phyloP scores from a whole-genome alignment of 2,888 invertebrate species.

The Chrysina gloriosa region DNA sequence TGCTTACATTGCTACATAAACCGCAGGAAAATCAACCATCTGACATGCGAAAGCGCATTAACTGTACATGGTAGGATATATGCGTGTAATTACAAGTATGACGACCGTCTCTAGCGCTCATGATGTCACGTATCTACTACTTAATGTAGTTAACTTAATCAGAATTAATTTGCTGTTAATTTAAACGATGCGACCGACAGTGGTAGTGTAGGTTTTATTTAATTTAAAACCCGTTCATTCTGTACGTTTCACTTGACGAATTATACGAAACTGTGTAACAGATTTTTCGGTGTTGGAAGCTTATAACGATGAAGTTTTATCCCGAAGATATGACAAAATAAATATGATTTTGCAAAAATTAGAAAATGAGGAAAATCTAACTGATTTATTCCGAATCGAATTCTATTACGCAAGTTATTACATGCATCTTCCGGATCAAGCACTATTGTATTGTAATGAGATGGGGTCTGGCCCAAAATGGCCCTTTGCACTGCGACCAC shows the following conservation, averaged over 20 bases:
- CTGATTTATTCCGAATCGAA: too few species aligned
- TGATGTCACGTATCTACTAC: slow-evolving; percentile 62
- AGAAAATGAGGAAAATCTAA: too few species aligned
- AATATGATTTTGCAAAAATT: too few species aligned
- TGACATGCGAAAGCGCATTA: slow-evolving; percentile 31
- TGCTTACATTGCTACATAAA: background rate
- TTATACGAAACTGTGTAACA: slow-evolving; percentile 43
- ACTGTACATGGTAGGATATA: slow-evolving; percentile 44
- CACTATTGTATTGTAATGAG: too few species aligned
- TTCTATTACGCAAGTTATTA: too few species aligned
- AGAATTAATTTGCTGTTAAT: slow-evolving; percentile 64
- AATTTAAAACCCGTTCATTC: slow-evolving; percentile 55
- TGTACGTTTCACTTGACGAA: slow-evolving; percentile 45
- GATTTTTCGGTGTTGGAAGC: slow-evolving; percentile 40
- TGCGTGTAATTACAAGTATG: slow-evolving; percentile 55
- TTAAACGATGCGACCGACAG: slow-evolving; percentile 60
- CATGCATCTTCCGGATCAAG: too few species aligned
- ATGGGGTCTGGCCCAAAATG: too few species aligned
- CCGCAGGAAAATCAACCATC: slow-evolving; percentile 10
- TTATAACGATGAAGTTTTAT: too few species aligned
- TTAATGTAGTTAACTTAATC: slow-evolving; percentile 63
- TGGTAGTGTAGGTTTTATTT: slow-evolving; percentile 56
- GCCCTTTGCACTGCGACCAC: too few species aligned
- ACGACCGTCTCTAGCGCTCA: slow-evolving; percentile 55
- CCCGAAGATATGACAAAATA: too few species aligned